These are phyloP conservation scores for Muricea muricata DNA, from an alignment of 92 coral and sea anemone genomes.

Conservation along the genomic window DNA sequence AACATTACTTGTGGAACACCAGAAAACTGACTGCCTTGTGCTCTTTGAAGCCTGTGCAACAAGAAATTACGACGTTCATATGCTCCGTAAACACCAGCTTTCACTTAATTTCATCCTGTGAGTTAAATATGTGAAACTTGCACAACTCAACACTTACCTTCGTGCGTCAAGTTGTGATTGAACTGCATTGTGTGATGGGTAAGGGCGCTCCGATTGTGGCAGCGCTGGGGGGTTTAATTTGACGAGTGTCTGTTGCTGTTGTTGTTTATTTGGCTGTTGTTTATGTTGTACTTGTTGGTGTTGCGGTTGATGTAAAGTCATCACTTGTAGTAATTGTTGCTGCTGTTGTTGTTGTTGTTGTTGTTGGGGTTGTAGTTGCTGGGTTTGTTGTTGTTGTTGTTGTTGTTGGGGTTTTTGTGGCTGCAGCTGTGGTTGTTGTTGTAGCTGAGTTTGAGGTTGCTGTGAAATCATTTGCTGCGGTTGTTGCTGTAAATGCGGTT, in stretches of 20 bases:
- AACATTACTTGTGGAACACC: not conserved
- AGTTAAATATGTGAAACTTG: not conserved
- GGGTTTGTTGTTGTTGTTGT: slow-evolving; percentile 72
- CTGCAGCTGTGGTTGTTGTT: slow-evolving; percentile 27
- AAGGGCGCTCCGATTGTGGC: slow-evolving; percentile 67
- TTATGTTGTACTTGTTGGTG: slow-evolving; percentile 55
- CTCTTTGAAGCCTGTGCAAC: slow-evolving; percentile 21
- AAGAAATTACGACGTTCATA: not conserved
- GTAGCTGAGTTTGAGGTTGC: slow-evolving; percentile 51
- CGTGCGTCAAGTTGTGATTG: slow-evolving; percentile 61
- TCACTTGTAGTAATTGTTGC: slow-evolving; percentile 57
- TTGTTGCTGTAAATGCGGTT: slow-evolving; percentile 64
- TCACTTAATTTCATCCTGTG: too few species aligned
- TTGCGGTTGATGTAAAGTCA: slow-evolving; percentile 42
- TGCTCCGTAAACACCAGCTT: too few species aligned
- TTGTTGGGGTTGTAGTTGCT: slow-evolving; percentile 39
- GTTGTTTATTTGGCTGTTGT: slow-evolving; percentile 59
- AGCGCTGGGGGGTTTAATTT: not conserved
- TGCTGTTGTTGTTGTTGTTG: slow-evolving; percentile 45
- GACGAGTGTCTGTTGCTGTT: slow-evolving; percentile 52
- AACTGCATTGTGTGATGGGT: slow-evolving; percentile 71
- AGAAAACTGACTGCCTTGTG: not conserved
- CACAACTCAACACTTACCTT: slow-evolving; percentile 32
- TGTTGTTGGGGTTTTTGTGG: slow-evolving; percentile 69
- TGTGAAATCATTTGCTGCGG: slow-evolving; percentile 61